Base-by-base conservation (phyloP, 2,888 invertebrate genomes). In the Thymelicus lineola region DNA sequence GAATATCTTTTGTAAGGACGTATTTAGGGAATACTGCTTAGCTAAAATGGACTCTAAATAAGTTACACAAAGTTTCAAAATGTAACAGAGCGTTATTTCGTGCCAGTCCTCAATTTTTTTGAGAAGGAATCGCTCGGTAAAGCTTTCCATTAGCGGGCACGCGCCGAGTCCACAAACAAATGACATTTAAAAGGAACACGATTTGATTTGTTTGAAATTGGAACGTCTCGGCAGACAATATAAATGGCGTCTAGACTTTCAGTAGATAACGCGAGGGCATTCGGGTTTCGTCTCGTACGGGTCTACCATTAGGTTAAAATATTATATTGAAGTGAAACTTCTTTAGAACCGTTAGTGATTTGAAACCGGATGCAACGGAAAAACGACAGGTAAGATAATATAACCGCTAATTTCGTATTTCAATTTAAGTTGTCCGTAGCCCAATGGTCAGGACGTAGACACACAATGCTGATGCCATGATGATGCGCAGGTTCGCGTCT, bases 61-160 rank as follows among this genome's bases (percentile, higher is more conserved):
- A 0, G 28, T 7, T 0, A 0, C 0, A 0, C 48, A 76, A 82
- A 65, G 73, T 70, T 71, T 68, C 15, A 74, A 81, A 75, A 77
- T 66, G 64, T 38, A 63, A 74, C 57, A 3, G 6, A 0, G 7
- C 42, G 12, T 5, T 15, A 73, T 74, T 81, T 86, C 87, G 86
- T 88, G 88, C 83, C 86, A 86, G 81, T 77, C 78, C 76, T 75
- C 77, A 78, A 76, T 84, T 83, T 88, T 85, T 88, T 86, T 81
- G 74, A 82, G 84, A 87, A 86, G 82, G 81, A 86, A 85, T 84
- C 82, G 82, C 80, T 85, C 80, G 82, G 82, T 84, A 84, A 86
- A 82, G 88, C 91, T 88, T 90, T 91, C 91, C 91, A 92, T 92
- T 91, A 92, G 90, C 80, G 82, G 88, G 92, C 92, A 92, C 92